Evolutionary conservation across 2,113 vertebrate species (phyloP).

Genomic region (Mormyrus iriodes): DNA sequence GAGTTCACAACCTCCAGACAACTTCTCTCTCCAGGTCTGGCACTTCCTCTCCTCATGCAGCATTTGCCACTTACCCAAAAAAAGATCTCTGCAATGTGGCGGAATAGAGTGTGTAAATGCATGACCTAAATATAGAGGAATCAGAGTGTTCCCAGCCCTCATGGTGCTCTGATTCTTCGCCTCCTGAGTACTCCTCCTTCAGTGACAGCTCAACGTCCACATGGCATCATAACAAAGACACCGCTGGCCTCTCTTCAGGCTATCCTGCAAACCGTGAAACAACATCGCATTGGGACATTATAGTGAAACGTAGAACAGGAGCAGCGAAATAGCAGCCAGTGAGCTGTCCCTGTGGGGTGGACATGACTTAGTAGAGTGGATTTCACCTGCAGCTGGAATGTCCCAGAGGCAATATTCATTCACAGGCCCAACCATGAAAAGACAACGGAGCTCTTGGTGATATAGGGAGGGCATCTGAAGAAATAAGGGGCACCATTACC

Average conservation of each 20-base stretch:
- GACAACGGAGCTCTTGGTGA: neutral
- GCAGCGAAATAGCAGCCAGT: neutral
- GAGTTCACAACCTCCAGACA: neutral
- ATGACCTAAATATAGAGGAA: neutral
- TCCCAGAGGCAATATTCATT: neutral
- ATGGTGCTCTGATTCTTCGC: neutral
- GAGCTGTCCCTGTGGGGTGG: neutral
- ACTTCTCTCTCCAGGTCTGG: neutral
- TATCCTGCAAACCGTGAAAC: neutral
- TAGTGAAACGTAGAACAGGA: neutral
- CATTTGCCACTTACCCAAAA: neutral
- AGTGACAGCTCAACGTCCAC: neutral
- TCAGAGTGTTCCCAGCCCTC: neutral
- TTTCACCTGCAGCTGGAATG: neutral
- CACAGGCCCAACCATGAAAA: neutral
- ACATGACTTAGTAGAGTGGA: neutral
- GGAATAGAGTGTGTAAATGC: neutral
- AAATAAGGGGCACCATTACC: neutral
- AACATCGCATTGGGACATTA: neutral
- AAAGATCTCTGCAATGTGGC: neutral
- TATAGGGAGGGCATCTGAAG: neutral
- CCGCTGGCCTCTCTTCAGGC: neutral
- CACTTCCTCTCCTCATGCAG: neutral
- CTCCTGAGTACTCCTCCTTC: neutral
- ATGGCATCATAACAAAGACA: neutral